Percentiles rank a stretch among this genome's conserved stretches.
phyloP scores from a whole-genome alignment of 1,140 invertebrate genomes.

The Camponotus floridanus region DNA sequence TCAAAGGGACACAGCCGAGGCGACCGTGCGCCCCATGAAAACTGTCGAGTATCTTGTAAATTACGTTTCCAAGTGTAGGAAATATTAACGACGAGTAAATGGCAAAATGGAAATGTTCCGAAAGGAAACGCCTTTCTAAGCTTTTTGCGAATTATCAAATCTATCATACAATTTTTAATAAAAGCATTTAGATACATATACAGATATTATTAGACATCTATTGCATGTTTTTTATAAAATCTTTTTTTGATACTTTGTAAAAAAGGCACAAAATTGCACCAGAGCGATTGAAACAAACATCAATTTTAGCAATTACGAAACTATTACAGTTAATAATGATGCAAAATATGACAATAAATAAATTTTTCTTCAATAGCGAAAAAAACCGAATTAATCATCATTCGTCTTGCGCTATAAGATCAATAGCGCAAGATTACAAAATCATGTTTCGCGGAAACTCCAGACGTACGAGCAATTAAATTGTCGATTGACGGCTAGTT shows the following conservation, averaged over 20 bases:
- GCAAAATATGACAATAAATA: background rate
- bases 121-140: background rate
- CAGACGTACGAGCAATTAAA: conserved; percentile 33
- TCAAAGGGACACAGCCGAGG: conserved; percentile 71
- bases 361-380: background rate
- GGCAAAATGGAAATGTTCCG: background rate
- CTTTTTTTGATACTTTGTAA: too few species aligned
- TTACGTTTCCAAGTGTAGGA: conserved; percentile 6
- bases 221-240: too few species aligned
- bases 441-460: conserved; percentile 38
- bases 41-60: conserved; percentile 42
- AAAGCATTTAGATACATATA: too few species aligned
- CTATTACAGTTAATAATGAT: background rate
- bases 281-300: conserved; percentile 10
- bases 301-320: background rate
- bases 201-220: too few species aligned
- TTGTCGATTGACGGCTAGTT: background rate
- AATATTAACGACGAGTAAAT: background rate
- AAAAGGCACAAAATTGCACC: background rate
- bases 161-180: background rate
- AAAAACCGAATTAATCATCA: background rate
- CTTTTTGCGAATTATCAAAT: background rate
- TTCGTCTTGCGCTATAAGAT: conserved; percentile 10
- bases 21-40: conserved; percentile 59
- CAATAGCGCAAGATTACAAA: conserved; percentile 10